Evolutionary conservation across 2,113 vertebrate genomes (phyloP).

Genomic region (Brachyhypopomus gauderio): DNA sequence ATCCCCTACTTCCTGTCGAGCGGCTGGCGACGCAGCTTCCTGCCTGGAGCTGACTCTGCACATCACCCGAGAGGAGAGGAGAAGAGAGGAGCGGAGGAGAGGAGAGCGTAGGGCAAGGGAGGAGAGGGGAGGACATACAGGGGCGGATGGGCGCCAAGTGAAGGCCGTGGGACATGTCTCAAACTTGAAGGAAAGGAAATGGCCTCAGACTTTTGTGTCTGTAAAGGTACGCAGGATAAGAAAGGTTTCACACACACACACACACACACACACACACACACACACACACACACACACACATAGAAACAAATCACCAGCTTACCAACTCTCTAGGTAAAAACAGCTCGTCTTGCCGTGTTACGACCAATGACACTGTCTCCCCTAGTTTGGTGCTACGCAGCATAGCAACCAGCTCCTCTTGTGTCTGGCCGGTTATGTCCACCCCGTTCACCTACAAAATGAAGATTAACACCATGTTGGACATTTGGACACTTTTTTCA

Average conservation of each 20-base stretch:
- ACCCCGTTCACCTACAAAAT: constrained; percentile 78
- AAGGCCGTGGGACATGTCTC: too few relatives aligned
- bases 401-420: constrained; percentile 85
- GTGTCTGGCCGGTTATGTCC: constrained; percentile 78
- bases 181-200: not conserved
- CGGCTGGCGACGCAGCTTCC: constrained; percentile 42
- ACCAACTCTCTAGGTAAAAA: constrained; percentile 84
- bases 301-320: constrained; percentile 49
- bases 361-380: constrained; percentile 75
- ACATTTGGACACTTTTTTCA: too few relatives aligned
- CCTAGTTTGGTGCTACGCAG: constrained; percentile 85
- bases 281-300: too few relatives aligned
- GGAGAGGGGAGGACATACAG: not conserved
- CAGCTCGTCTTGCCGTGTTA: constrained; percentile 79
- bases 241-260: not conserved
- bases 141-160: not conserved
- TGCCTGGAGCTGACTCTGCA: constrained; percentile 45
- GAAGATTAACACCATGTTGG: not conserved
- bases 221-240: not conserved
- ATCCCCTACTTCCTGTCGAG: constrained; percentile 44
- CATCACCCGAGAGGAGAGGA: not conserved
- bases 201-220: too few relatives aligned
- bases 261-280: not conserved
- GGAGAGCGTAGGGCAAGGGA: not conserved
- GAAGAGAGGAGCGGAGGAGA: not conserved